A percentile compares a stretch with the other conserved stretches of the same genome.
These are phyloP conservation scores for Drosophila hydei DNA, from an alignment of 1,140 invertebrate genomes.

Conservation along the genomic window DNA sequence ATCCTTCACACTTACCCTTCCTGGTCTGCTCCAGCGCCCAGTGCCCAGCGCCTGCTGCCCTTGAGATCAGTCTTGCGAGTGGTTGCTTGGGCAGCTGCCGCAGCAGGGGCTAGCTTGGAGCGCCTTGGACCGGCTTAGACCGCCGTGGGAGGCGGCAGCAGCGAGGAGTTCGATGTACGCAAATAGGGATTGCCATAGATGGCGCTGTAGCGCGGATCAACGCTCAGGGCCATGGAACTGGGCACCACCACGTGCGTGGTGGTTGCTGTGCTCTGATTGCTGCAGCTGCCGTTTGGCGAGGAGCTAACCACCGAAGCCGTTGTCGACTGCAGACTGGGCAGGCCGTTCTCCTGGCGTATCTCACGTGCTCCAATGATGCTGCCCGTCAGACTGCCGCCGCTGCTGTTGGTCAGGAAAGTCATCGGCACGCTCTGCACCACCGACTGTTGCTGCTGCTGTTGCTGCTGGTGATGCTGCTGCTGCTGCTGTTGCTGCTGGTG, in stretches of 20 bases:
- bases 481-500: constrained; percentile 61
- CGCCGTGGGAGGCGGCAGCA: constrained; percentile 84
- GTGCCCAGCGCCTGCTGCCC: constrained; percentile 2
- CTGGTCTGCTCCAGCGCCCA: not conserved
- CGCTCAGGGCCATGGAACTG: constrained; percentile 84
- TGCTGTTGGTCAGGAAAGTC: constrained; percentile 78
- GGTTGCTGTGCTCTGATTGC: constrained; percentile 75
- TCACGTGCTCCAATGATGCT: constrained; percentile 79
- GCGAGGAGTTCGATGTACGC: constrained; percentile 85
- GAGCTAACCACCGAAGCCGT: constrained; percentile 82
- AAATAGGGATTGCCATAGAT: constrained; percentile 95
- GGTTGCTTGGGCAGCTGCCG: constrained; percentile 15
- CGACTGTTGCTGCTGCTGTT: constrained; percentile 37
- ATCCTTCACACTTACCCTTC: constrained; percentile 9
- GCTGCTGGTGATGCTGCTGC: constrained; percentile 26
- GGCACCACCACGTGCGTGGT: constrained; percentile 76
- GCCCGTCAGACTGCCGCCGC: constrained; percentile 77
- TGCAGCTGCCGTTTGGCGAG: constrained; percentile 81
- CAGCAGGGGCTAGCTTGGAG: not conserved
- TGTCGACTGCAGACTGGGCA: constrained; percentile 79
- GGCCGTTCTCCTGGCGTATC: constrained; percentile 79
- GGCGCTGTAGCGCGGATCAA: constrained; percentile 94
- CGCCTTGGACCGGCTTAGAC: constrained; percentile 62
- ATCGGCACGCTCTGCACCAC: constrained; percentile 65
- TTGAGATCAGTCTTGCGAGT: constrained; percentile 61